A percentile compares a stretch with the other conserved stretches of the same genome.
These are phyloP conservation scores for Apamea sordens DNA, from an alignment of 2,888 invertebrate genomes.

Conservation along the genomic window DNA sequence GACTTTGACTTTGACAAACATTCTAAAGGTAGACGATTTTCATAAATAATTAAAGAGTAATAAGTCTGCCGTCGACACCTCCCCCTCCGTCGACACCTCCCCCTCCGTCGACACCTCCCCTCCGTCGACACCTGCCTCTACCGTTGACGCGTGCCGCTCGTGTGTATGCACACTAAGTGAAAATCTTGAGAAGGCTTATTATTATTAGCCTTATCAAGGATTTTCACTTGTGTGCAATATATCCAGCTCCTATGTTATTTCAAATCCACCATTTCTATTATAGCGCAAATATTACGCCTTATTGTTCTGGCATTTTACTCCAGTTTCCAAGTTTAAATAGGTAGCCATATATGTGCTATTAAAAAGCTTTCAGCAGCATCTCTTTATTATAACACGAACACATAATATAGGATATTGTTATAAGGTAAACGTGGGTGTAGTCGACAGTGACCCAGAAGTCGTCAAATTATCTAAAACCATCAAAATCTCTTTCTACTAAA, in stretches of 20 bases:
- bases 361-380: conserved; percentile 42
- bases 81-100: no score
- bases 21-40: no score
- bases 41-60: no score
- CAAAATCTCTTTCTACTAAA: no score
- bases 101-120: no score
- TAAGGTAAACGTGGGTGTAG: no score
- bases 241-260: background rate
- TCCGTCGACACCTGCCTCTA: no score
- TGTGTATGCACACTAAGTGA: background rate
- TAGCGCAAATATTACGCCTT: background rate
- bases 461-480: no score
- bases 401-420: conserved; percentile 24
- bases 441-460: background rate
- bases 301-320: background rate
- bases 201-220: background rate
- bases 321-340: background rate
- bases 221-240: background rate
- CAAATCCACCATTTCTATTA: no score
- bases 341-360: background rate
- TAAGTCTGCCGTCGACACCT: no score
- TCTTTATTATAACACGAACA: conserved; percentile 10
- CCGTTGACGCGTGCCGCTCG: no score
- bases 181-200: background rate
- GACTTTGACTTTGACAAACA: no score